These are phyloP conservation scores for Sinonovacula constricta DNA, from an alignment of 1,140 invertebrate species.

Conservation along the genomic window DNA sequence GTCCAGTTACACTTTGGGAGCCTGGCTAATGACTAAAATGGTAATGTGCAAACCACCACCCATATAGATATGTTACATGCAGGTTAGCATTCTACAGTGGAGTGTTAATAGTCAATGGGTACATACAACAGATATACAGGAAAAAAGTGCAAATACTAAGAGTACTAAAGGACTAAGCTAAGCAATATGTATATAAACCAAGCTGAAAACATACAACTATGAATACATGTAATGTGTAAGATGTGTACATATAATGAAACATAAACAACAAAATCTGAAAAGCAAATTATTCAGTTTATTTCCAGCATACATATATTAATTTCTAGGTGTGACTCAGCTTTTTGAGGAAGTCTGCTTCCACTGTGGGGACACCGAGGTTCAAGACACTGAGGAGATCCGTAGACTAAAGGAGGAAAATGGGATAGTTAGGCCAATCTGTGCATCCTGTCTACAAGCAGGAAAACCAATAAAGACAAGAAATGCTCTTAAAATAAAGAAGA, in stretches of 20 bases:
- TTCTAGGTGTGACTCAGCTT: slow-evolving; percentile 2
- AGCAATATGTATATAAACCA: too few relatives aligned
- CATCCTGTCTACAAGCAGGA: neutral
- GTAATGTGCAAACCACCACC: neutral
- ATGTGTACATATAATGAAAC: too few relatives aligned
- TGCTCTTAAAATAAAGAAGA: slow-evolving; percentile 12
- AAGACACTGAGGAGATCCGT: neutral
- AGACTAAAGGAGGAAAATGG: slow-evolving; percentile 5
- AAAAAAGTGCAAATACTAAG: too few relatives aligned
- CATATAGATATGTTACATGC: slow-evolving; percentile 13
- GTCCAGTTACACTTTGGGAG: slow-evolving; percentile 9
- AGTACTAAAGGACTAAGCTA: too few relatives aligned
- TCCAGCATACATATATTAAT: too few relatives aligned
- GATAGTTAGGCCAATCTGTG: slow-evolving; percentile 11
- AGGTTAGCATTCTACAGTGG: slow-evolving; percentile 9
- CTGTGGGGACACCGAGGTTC: slow-evolving; percentile 15
- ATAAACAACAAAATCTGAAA: too few relatives aligned
- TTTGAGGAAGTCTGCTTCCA: slow-evolving; percentile 12
- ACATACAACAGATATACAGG: slow-evolving; percentile 14
- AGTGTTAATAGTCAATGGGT: slow-evolving; percentile 13
- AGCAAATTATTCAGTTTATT: too few relatives aligned
- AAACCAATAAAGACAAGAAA: neutral
- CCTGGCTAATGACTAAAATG: slow-evolving; percentile 20
- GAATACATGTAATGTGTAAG: too few relatives aligned
- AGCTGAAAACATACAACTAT: too few relatives aligned